Percentiles rank a stretch among this genome's conserved stretches.
Conservation (phyloP, 2,888 invertebrate genomes). For the Cryptus armator region DNA sequence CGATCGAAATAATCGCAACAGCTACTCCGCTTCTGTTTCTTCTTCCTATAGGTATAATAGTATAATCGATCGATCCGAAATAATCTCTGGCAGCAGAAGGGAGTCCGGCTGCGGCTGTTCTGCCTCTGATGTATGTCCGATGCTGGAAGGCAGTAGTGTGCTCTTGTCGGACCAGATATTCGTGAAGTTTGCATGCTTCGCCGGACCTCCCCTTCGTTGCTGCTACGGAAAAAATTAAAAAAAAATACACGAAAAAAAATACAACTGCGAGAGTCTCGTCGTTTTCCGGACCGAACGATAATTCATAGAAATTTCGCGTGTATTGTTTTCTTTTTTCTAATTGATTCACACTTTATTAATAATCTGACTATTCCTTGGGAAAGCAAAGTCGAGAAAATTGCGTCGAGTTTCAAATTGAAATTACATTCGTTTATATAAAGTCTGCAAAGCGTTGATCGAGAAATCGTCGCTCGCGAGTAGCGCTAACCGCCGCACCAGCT, state of each 20-base stretch:
- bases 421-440: neutral
- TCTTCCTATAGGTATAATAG: conserved; percentile 49
- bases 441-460: neutral
- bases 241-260: neutral
- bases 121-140: conserved; percentile 29
- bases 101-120: conserved; percentile 35
- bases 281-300: neutral
- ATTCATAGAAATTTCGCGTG: too few species aligned
- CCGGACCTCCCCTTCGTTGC: conserved; percentile 12
- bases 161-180: conserved; percentile 63
- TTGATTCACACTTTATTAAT: too few species aligned
- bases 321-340: too few species aligned
- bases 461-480: neutral
- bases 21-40: conserved; percentile 48
- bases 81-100: conserved; percentile 63
- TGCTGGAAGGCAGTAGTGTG: neutral
- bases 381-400: too few species aligned
- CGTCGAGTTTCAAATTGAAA: neutral
- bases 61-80: conserved; percentile 64
- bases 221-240: neutral
- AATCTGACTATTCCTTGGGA: too few species aligned
- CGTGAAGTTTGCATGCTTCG: conserved; percentile 49
- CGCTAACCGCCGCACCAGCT: neutral
- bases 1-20: conserved; percentile 62
- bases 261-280: neutral